Percentiles rank a stretch among this genome's conserved stretches.
phyloP scores from a whole-genome alignment of 2,888 invertebrate species.

The Liposcelis brunnea region DNA sequence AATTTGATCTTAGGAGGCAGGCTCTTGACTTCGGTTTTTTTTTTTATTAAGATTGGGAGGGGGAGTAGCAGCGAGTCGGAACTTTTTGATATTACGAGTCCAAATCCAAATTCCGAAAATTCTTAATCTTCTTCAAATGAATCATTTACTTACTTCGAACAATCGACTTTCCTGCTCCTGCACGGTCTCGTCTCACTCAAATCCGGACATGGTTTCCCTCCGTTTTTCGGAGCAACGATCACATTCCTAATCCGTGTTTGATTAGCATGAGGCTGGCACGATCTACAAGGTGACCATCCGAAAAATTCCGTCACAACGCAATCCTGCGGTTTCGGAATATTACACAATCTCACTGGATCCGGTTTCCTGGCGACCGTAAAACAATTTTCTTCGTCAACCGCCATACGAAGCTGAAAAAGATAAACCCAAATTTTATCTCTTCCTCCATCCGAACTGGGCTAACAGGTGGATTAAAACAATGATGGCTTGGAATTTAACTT shows the following conservation, averaged over 20 bases:
- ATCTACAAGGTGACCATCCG: conserved; percentile 21
- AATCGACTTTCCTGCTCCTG: too few species aligned
- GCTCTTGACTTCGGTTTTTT: too few species aligned
- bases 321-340: conserved; percentile 22
- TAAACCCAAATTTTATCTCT: not conserved
- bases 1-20: too few species aligned
- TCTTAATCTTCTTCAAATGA: too few species aligned
- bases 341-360: conserved; percentile 20
- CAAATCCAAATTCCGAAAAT: too few species aligned
- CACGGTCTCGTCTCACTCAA: too few species aligned
- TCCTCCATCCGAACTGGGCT: not conserved
- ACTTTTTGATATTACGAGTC: too few species aligned
- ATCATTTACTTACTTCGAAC: too few species aligned
- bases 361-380: conserved; percentile 20
- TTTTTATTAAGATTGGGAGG: too few species aligned
- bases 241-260: conserved; percentile 25
- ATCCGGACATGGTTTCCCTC: conserved; percentile 23
- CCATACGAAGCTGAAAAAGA: conserved; percentile 17
- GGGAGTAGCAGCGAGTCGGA: too few species aligned
- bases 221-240: conserved; percentile 23
- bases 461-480: not conserved
- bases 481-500: conserved; percentile 7
- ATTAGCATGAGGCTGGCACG: conserved; percentile 21
- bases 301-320: conserved; percentile 23
- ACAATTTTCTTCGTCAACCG: conserved; percentile 22